Evolutionary conservation across 2,113 vertebrate genomes (phyloP), one percentile per base, ranked within the genome.

Genomic region (Podarcis raffonei): DNA sequence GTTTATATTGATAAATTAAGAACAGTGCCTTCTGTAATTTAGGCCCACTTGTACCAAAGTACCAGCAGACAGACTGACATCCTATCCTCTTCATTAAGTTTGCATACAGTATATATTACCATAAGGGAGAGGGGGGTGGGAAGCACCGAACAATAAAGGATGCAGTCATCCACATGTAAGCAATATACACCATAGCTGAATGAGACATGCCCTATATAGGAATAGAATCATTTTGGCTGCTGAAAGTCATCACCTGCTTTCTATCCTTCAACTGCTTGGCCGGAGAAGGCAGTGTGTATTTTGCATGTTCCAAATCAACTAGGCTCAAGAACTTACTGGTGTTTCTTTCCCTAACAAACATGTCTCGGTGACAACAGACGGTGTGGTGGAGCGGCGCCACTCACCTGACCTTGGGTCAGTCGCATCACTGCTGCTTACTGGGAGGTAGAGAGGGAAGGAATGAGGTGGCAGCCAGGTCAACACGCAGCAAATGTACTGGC

Each of bases 1-100:
- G n/a, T 83, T 83, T 22, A 13, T 71, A 74, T 79, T 92, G 77
- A 3, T 7, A 86, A 59, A 77, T 91, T 91, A 66, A 69, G 77
- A 87, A 59, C 39, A 75, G 69, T 35, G 79, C 37, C 83, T 91
- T 79, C 48, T 2, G 5, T 87, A 3, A 22, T 25, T 82, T 84
- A 89, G 66, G 35, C 68, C 30, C 25, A 59, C 57, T 85, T 80
- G 69, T 74, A 81, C 84, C n/a, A n/a, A n/a, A n/a, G n/a, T n/a
- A 6, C 62, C 18, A 39, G 80, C 71, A 87, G 78, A 91, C 87
- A 53, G 83, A 85, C 5, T 78, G 15, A 12, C 39, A 83, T 81
- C 39, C 65, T 62, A 2, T 1, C 1, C 12, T 81, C 30, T 84
- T 92, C 22, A 84, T 7, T 69, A 57, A 84, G 25, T 57, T 91